These are phyloP conservation scores for Ranitomeya imitator DNA, from an alignment of 2,113 vertebrate genomes.

Conservation along the genomic window DNA sequence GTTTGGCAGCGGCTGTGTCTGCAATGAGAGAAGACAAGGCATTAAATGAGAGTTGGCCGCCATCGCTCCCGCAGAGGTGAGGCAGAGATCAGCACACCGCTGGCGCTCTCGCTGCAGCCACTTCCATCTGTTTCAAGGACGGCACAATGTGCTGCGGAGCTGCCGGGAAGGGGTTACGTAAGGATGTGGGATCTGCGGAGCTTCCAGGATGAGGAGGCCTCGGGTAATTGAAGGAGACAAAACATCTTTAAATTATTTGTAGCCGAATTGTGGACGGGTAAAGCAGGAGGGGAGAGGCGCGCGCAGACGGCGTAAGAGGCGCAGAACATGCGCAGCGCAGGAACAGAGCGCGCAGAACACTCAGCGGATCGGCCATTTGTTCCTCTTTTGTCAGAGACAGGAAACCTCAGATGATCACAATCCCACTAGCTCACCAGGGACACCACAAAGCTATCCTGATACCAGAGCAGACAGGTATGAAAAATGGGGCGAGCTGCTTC, in stretches of 20 bases:
- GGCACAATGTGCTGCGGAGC: neutral
- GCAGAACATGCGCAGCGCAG: too few species aligned
- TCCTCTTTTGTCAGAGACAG: too few species aligned
- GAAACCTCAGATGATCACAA: neutral
- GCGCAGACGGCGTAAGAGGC: neutral
- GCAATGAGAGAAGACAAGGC: slow-evolving; percentile 21
- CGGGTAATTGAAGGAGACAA: slow-evolving; percentile 65
- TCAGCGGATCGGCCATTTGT: too few species aligned
- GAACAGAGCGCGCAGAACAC: too few species aligned
- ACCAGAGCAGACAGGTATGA: too few species aligned
- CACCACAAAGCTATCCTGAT: too few species aligned
- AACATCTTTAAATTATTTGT: slow-evolving; percentile 71
- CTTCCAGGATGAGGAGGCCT: slow-evolving; percentile 32
- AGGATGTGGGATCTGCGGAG: slow-evolving; percentile 40
- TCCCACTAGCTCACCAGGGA: neutral
- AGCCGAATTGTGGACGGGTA: slow-evolving; percentile 62
- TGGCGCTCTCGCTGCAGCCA: neutral
- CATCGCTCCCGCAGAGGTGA: neutral
- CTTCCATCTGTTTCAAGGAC: slow-evolving; percentile 9
- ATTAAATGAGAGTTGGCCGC: slow-evolving; percentile 1
- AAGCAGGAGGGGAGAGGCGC: neutral
- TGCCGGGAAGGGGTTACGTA: slow-evolving; percentile 34
- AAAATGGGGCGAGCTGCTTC: too few species aligned
- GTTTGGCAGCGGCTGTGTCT: slow-evolving; percentile 95
- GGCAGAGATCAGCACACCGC: neutral